Conservation (phyloP, 2,113 vertebrate genomes). For the Sporophila hypoxantha region DNA sequence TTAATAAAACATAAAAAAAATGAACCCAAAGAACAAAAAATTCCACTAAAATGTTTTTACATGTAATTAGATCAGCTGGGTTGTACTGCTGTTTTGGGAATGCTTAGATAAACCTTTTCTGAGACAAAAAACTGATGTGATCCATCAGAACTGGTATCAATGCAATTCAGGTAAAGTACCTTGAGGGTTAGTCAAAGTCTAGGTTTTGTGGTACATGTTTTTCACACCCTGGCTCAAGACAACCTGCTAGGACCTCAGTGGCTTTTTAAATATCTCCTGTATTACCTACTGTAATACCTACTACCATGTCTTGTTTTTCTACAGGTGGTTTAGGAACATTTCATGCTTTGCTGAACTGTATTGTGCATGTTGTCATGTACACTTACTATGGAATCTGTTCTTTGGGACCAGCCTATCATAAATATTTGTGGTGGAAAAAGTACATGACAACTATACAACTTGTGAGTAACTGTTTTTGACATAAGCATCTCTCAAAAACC, state of each 20-base stretch:
- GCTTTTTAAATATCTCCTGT: not conserved
- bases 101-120: not conserved
- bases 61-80: not conserved
- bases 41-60: not conserved
- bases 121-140: not conserved
- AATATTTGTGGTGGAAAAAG: constrained; percentile 98
- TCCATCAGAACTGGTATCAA: not conserved
- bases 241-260: not conserved
- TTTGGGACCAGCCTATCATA: constrained; percentile 87
- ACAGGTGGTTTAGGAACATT: constrained; percentile 93
- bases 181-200: not conserved
- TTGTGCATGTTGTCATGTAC: constrained; percentile 96
- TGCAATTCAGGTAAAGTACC: not conserved
- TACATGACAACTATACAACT: constrained; percentile 92
- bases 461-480: constrained; percentile 68
- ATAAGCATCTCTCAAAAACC: not conserved
- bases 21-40: not conserved
- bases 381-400: constrained; percentile 90
- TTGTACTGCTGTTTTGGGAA: not conserved
- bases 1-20: not conserved
- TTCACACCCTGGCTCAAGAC: not conserved
- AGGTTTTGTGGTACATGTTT: not conserved
- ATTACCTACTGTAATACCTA: not conserved
- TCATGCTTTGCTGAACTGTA: constrained; percentile 89
- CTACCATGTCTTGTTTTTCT: not conserved